Evolutionary conservation across 2,113 vertebrate genomes (phyloP).

Genomic region (Bubo bubo): DNA sequence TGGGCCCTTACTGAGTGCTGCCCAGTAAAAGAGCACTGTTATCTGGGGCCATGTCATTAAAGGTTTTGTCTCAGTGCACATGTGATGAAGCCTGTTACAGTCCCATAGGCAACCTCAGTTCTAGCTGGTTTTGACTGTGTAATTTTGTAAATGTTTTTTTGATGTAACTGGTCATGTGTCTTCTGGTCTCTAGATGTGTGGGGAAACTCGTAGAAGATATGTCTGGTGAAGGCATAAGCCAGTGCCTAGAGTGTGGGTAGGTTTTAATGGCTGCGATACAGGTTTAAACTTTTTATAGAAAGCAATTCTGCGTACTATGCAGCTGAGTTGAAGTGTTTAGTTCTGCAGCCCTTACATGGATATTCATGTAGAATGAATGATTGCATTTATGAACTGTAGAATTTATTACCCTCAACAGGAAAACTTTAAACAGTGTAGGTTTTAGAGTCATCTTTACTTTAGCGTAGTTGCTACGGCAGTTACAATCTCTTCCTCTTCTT

Average conservation of each 20-base stretch:
- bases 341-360: constrained; percentile 4
- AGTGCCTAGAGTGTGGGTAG: not conserved
- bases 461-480: not conserved
- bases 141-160: not conserved
- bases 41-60: not conserved
- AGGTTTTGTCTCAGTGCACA: not conserved
- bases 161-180: not conserved
- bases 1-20: not conserved
- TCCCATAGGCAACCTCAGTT: not conserved
- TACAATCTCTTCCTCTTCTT: not conserved
- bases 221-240: not conserved
- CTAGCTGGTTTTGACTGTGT: not conserved
- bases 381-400: not conserved
- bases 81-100: not conserved
- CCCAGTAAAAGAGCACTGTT: not conserved
- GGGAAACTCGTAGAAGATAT: not conserved
- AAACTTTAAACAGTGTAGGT: not conserved
- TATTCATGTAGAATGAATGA: constrained; percentile 4
- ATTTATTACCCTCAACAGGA: not conserved
- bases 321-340: not conserved
- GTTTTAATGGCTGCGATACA: not conserved
- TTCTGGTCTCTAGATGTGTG: not conserved
- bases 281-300: not conserved
- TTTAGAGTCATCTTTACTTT: not conserved
- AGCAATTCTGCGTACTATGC: not conserved